Evolutionary conservation across 2,113 vertebrate genomes (phyloP).

Genomic region (Macrotis lagotis): DNA sequence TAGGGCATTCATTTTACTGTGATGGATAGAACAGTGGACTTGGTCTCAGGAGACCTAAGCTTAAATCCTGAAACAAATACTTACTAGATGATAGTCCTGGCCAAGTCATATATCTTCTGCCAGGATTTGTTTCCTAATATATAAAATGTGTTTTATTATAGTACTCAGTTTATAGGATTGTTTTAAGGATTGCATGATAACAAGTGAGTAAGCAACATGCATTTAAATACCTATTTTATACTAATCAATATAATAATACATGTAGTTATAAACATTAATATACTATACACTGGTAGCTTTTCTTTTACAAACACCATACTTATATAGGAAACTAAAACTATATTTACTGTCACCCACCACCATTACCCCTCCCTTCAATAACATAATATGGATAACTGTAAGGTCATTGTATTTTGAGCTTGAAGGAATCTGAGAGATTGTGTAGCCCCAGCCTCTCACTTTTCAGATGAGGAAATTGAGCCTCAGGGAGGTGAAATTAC

Average conservation of each 20-base stretch:
- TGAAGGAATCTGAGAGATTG: background rate
- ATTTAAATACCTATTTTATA: background rate
- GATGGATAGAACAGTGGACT: background rate
- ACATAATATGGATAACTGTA: background rate
- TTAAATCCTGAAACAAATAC: background rate
- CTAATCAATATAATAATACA: background rate
- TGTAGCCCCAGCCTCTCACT: background rate
- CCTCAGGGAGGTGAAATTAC: background rate
- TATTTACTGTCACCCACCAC: background rate
- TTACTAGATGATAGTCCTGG: background rate
- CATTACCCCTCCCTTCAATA: background rate
- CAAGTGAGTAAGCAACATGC: background rate
- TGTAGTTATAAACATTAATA: background rate
- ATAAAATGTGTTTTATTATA: background rate
- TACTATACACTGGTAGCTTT: background rate
- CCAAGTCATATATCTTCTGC: background rate
- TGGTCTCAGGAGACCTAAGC: background rate
- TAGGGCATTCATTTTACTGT: background rate
- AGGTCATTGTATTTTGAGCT: background rate
- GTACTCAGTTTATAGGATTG: background rate
- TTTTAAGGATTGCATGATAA: background rate
- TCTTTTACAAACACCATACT: background rate
- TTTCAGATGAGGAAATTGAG: background rate
- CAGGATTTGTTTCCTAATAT: background rate
- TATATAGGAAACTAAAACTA: background rate